Conservation (phyloP, 2,797 vertebrate species). For the Schizopygopsis malacanthus region DNA sequence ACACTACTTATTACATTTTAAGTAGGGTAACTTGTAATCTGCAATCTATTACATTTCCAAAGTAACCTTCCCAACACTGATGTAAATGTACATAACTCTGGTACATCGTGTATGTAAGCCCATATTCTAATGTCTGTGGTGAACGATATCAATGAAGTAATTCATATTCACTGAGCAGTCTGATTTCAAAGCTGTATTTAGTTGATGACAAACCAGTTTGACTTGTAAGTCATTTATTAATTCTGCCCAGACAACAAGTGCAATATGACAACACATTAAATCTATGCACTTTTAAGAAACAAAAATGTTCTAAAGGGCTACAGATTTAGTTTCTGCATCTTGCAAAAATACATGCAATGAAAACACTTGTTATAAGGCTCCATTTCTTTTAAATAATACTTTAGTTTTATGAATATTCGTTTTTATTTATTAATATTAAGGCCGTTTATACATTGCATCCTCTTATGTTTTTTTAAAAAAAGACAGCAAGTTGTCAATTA, state of each 20-base stretch:
- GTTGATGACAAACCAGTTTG: not conserved
- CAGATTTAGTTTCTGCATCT: not conserved
- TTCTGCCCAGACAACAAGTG: not conserved
- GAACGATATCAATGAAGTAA: not conserved
- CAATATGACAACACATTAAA: not conserved
- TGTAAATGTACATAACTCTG: not conserved
- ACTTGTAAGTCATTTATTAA: not conserved
- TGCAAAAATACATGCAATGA: not conserved
- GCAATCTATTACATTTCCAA: too few species aligned
- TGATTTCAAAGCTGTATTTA: not conserved
- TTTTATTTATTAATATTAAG: not conserved
- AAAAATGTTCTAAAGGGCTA: not conserved
- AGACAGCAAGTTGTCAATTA: not conserved
- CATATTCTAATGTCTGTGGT: not conserved
- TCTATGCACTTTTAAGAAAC: not conserved
- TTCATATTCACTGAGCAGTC: not conserved
- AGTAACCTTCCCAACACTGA: too few species aligned
- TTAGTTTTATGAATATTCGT: not conserved
- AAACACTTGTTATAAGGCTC: not conserved
- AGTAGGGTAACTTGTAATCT: too few species aligned
- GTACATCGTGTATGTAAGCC: not conserved
- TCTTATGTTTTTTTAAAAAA: not conserved
- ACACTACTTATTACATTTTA: too few species aligned
- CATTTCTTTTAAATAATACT: not conserved
- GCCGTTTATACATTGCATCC: not conserved